These are phyloP conservation scores for Chironomus tepperi DNA, from an alignment of 1,140 invertebrate genomes.

Conservation along the genomic window DNA sequence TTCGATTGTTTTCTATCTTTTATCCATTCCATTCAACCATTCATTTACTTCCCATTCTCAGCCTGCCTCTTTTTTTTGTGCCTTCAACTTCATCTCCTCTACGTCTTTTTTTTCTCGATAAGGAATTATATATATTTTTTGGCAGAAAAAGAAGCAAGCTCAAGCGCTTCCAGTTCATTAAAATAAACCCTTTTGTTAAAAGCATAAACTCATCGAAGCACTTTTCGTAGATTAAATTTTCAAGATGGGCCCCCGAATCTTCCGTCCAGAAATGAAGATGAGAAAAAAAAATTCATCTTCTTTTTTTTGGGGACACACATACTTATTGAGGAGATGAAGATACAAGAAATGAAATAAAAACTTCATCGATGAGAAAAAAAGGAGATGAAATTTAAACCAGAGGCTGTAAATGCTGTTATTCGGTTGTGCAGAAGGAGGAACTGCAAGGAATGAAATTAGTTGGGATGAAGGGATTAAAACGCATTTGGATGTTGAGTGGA, in stretches of 20 bases:
- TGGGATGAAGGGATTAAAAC: too few relatives aligned
- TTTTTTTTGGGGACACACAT: neutral
- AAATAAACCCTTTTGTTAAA: constrained; percentile 14
- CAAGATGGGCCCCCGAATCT: neutral
- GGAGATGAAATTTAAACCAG: neutral
- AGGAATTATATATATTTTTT: neutral
- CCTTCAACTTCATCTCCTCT: neutral
- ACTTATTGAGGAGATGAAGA: neutral
- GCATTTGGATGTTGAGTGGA: too few relatives aligned
- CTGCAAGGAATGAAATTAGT: too few relatives aligned
- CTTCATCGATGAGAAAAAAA: neutral
- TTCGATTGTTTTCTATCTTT: too few relatives aligned
- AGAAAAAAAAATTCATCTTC: neutral
- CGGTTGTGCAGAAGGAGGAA: too few relatives aligned
- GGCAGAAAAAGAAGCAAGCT: neutral
- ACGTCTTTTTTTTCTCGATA: neutral
- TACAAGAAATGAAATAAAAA: neutral
- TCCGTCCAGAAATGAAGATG: neutral
- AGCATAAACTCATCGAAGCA: constrained; percentile 6
- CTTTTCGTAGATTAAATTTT: constrained; percentile 21
- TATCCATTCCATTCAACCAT: too few relatives aligned
- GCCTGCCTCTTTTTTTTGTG: too few relatives aligned
- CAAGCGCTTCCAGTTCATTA: neutral
- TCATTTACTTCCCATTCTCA: too few relatives aligned
- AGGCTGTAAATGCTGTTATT: too few relatives aligned